Conservation (phyloP, 2,797 vertebrate species). For the Loris lydekkerianus region DNA sequence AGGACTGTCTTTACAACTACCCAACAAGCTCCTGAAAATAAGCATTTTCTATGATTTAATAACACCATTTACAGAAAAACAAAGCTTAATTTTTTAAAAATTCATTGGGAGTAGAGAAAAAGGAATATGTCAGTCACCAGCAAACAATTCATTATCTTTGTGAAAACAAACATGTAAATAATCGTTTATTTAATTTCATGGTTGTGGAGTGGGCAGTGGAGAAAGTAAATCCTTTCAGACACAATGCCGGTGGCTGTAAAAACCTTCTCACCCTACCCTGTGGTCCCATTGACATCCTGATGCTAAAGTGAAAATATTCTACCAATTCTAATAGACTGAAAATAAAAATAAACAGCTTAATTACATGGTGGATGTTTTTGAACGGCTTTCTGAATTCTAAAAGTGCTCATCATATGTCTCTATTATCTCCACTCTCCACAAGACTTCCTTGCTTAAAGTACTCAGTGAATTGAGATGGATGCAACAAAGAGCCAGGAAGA, state of each 20-base stretch:
- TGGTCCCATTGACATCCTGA: conserved; percentile 57
- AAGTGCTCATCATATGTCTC: conserved; percentile 82
- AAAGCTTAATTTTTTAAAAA: conserved; percentile 77
- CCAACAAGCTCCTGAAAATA: conserved; percentile 76
- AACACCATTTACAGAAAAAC: conserved; percentile 72
- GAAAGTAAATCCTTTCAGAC: conserved; percentile 79
- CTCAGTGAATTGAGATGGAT: conserved; percentile 83
- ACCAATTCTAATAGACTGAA: conserved; percentile 83
- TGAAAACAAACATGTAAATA: conserved; percentile 81
- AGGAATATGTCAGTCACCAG: conserved; percentile 57
- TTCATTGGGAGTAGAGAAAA: conserved; percentile 69
- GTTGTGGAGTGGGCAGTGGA: conserved; percentile 44
- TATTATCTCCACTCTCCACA: conserved; percentile 81
- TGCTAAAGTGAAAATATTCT: conserved; percentile 78
- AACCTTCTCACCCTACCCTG: conserved; percentile 37
- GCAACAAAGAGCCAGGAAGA: conserved; percentile 52
- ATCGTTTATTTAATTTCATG: conserved; percentile 80
- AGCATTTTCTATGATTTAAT: conserved; percentile 83
- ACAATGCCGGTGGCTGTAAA: background rate
- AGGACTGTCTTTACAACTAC: conserved; percentile 67
- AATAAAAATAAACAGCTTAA: conserved; percentile 86
- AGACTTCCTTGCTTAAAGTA: conserved; percentile 79
- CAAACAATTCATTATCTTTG: conserved; percentile 70
- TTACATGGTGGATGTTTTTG: conserved; percentile 75
- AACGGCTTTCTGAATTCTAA: conserved; percentile 85